Evolutionary conservation across 2,888 invertebrate genomes (phyloP), one percentile per base, ranked within the genome.

Genomic region (Spatulosminthurus flaviceps): DNA sequence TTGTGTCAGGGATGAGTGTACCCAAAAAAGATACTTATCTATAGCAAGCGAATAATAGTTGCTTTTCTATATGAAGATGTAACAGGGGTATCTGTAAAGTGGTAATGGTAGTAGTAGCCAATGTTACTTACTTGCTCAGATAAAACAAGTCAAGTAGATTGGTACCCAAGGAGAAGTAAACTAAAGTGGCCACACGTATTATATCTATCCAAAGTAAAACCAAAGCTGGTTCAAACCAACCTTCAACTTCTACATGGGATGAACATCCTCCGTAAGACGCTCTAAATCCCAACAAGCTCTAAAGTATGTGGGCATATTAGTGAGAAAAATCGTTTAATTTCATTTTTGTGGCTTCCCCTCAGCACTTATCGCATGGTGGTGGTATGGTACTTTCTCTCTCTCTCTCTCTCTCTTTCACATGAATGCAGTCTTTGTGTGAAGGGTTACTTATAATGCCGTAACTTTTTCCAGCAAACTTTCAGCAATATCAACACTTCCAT

Each of bases 271-370:
- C 34, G 9, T 34, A 34, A 34, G 34, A 34, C 34, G 34, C 34
- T 34, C 34, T 9, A 34, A 34, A 51, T 51, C 51, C n/a, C 51
- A 51, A 13, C 51, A 51, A 51, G 51, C 51, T 51, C n/a, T 16
- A 5, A 51, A 51, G 51, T 19, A 51, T 51, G 51, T 51, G 43
- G 43, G 72, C 24, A 72, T 42, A 72, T 72, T 72, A 72, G 72
- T 72, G 51, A 21, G 24, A 42, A 72, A 72, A 72, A 72, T 24
- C 72, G 43, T 72, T 72, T 72, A 72, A 72, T 72, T 72, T 72
- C 43, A 72, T 72, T 71, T 71, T 41, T 21, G 13, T 51, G 28
- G 29, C 69, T 29, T 69, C 29, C 16, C 19, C 29, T 13, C 9
- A 13, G 28, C 29, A 51, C 51, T 51, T 51, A 51, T 51, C 16